Evolutionary conservation across 2,797 vertebrate species (phyloP).

Genomic region (Apodemus agrarius): DNA sequence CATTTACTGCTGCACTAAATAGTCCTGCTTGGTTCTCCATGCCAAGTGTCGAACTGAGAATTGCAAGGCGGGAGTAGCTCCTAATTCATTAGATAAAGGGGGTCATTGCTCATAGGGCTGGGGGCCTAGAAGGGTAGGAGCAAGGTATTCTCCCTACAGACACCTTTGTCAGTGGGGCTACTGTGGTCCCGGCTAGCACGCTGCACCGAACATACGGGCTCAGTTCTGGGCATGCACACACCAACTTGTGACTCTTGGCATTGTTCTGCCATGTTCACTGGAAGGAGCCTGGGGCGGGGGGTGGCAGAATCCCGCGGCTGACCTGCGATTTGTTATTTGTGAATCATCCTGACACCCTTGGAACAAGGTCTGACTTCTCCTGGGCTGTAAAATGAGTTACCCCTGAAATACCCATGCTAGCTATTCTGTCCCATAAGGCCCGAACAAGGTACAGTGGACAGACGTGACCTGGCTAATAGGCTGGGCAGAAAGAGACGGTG

Average conservation of each 20-base stretch:
- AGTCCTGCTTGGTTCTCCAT: slow-evolving; percentile 87
- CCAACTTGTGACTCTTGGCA: neutral
- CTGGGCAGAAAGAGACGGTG: slow-evolving; percentile 76
- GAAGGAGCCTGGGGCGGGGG: neutral
- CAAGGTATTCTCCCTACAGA: slow-evolving; percentile 42
- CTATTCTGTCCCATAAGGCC: slow-evolving; percentile 1
- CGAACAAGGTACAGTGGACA: slow-evolving; percentile 79
- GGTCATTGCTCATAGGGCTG: slow-evolving; percentile 89
- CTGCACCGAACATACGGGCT: neutral
- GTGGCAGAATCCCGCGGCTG: neutral
- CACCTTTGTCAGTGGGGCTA: neutral
- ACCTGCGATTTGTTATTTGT: slow-evolving; percentile 32
- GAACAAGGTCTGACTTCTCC: slow-evolving; percentile 24
- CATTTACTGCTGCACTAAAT: slow-evolving; percentile 90
- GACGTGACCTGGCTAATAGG: slow-evolving; percentile 83
- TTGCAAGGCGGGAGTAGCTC: slow-evolving; percentile 87
- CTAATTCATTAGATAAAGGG: slow-evolving; percentile 90
- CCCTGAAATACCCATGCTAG: neutral
- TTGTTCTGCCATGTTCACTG: neutral
- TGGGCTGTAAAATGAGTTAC: slow-evolving; percentile 54
- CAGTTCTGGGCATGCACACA: neutral
- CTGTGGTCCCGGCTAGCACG: neutral
- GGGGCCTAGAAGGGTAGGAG: slow-evolving; percentile 52
- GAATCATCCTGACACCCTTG: slow-evolving; percentile 33
- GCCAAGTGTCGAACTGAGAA: slow-evolving; percentile 90